Base-by-base conservation (phyloP, 2,888 invertebrate species). In the Rutpela maculata region DNA sequence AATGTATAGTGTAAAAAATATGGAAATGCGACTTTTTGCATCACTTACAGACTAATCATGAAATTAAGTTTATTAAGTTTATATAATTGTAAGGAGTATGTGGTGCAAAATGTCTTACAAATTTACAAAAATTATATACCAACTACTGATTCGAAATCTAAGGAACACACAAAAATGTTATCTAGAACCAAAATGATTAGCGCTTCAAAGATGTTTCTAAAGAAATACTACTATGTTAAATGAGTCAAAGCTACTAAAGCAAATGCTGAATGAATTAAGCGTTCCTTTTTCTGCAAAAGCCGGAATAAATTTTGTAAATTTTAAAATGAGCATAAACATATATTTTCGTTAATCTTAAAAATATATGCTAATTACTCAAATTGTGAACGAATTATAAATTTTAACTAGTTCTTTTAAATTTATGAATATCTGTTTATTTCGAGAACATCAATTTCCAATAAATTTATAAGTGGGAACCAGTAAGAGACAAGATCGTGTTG, bases 1-100 rank as follows among this genome's bases (percentile, higher is more conserved):
- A 68, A 71, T 57, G 71, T 68, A 75, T 77, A 15, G 26, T 65
- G 63, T 75, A 57, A 67, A 66, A 43, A 59, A 65, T 43, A 69
- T 65, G 71, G 26, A 59, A 63, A 66, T 55, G 19, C 19, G 77
- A 80, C 80, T 50, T 77, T 80, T 79, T 80, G 78, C 77, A 77
- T 69, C 76, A 80, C 73, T 50, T 72, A 80, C 60, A 11, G 50
- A 15, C 38, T 67, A 35, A 55, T 10, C 50, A 19, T 65, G n/a
- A 35, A 63, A 67, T 60, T 60, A 67, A 43, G 50, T 59, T n/a
- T n/a, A n/a, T n/a, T 15, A 55, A 31, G 72, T 72, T 22, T 19
- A 26, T 74, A 62, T 22, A n/a, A n/a, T 31, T 60, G 72, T 76
- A 74, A 69, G 56, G 73, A 67, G 77, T 77, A 77, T 74, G 77